Base-by-base conservation (phyloP, 2,797 vertebrate species). In the Myiotriccus ornatus region DNA sequence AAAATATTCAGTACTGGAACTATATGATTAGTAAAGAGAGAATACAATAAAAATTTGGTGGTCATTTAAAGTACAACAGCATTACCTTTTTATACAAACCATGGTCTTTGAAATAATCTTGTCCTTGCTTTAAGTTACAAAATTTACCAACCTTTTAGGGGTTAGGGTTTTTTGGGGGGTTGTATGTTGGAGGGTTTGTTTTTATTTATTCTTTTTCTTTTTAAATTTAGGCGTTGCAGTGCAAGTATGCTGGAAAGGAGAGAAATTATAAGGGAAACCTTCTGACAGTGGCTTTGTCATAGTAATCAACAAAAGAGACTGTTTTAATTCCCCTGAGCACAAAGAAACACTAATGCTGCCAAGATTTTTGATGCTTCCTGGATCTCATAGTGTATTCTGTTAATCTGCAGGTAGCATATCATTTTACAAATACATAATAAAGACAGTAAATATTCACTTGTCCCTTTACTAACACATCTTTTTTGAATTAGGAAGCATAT, bases 121-220 rank as follows among this genome's bases (percentile, higher is more conserved):
- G 3, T 63, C 41, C 41, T 41, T 39, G 50, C 22, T 64, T 34
- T 52, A 59, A 79, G 10, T n/a, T 63, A 43, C 10, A 52, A 47
- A 52, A 17, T 65, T 73, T 43, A 52, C 13, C 32, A 44, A 2
- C 3, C 5, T 35, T 87, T 55, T 55, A 49, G 19, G 15, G 9
- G 10, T 23, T 43, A 19, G 12, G 6, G 0, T 0, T 2, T 22
- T 4, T 7, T 27, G 12, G 9, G 14, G 19, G 19, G 39, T 17
- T 63, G 18, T 28, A 49, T 52, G 2, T 18, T 75, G 30, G 22
- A 0, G 2, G 5, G 13, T 25, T 65, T 60, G 5, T 4, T 44
- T 53, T 68, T 27, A 10, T 53, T 78, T 57, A 17, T 2, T 20
- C 24, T 14, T 23, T 8, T 12, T 25, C 28, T 37, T 35, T 49